Evolutionary conservation across 2,888 invertebrate species (phyloP), one percentile per base, ranked within the genome.

Genomic region (Campoplex capitator): DNA sequence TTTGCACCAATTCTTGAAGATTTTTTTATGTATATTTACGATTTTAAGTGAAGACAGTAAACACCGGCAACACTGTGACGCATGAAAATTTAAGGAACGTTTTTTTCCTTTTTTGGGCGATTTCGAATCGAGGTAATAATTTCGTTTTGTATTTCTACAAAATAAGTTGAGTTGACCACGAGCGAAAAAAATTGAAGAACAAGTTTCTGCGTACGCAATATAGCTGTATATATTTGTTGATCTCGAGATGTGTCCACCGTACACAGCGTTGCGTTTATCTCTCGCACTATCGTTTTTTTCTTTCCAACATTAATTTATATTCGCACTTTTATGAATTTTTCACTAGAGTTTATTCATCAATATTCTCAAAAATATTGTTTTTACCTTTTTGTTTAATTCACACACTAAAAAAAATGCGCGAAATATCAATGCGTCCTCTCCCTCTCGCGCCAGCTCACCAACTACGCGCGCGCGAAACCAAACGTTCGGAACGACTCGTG

Each of bases 401-500:
- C 11, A 70, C 42, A 42, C 3, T 42, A 54, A 45, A 51, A 23
- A 42, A 68, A 56, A 18, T 77, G 48, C 35, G 35, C 38, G 28
- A 51, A 70, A 78, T 65, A 32, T 70, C 38, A 23, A 23, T 74
- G 74, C 38, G 74, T 74, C 74, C 62, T 75, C 42, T 75, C 28
- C 23, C 45, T 75, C 45, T 75, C 28, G 56, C 32, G 58, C 38
- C 42, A 48, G 23, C 32, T 45, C n/a, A 42, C 51, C 48, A 35
- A 42, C 23, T 45, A 65, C 51, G 51, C 77, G 51, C 77, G 51
- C 32, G 74, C 81, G 38, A 51, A 80, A 79, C 74, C 89, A 87
- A 89, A 90, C 90, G 88, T 79, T 85, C 91, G 80, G 88, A 85
- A 89, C 89, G 88, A 88, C 91, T 91, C 90, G 92, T 92, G 92